A percentile compares a stretch with the other conserved stretches of the same genome.
phyloP scores from a whole-genome alignment of 2,797 vertebrate species.

The Tangara arthus region DNA sequence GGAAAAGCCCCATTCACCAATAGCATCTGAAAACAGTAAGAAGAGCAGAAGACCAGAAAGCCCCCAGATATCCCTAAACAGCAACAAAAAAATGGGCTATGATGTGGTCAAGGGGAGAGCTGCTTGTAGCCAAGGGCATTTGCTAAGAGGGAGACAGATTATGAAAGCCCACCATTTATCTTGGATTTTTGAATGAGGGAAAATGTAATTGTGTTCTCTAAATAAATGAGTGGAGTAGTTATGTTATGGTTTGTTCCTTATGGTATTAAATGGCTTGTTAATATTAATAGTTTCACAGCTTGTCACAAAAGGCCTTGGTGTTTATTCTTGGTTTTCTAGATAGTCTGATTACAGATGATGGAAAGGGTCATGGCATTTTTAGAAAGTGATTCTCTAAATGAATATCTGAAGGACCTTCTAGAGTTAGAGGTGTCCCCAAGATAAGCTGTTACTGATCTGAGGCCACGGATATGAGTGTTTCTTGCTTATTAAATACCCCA shows the following conservation, averaged over 20 bases:
- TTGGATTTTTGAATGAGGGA: not conserved
- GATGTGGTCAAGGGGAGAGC: not conserved
- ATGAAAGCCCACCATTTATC: not conserved
- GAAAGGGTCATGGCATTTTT: constrained; percentile 18
- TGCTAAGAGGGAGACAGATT: not conserved
- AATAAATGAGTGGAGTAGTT: not conserved
- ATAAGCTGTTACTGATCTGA: not conserved
- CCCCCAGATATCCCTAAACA: not conserved
- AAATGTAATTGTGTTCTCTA: not conserved
- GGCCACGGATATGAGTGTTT: not conserved
- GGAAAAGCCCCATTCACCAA: not conserved
- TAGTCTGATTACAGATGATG: not conserved
- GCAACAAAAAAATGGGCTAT: not conserved
- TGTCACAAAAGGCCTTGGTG: not conserved
- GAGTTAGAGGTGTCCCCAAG: not conserved
- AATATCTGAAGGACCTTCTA: not conserved
- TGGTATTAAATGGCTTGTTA: not conserved
- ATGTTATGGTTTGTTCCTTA: not conserved
- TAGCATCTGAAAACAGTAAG: not conserved
- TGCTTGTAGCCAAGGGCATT: not conserved
- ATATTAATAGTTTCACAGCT: not conserved
- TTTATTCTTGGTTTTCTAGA: not conserved
- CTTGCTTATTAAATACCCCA: not conserved
- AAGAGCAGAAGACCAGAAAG: not conserved
- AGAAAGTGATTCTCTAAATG: not conserved